Evolutionary conservation across 23 tunicate genomes (phyloP).

Genomic region (Ascidia mentula): DNA sequence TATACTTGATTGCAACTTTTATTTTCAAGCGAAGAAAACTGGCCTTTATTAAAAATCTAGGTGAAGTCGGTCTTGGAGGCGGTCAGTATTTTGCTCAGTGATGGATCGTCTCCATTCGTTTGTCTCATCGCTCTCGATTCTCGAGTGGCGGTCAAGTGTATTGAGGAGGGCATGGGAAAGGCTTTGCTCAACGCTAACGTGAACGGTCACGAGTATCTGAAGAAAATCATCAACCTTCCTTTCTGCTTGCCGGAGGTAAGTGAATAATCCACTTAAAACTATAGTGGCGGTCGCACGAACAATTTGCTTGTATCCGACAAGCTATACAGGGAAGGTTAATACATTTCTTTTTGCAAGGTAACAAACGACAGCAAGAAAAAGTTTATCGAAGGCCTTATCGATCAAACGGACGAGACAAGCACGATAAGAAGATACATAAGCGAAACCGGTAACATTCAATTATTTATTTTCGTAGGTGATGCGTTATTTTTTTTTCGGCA

Average conservation of each 20-base stretch:
- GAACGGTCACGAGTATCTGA: conserved; percentile 83
- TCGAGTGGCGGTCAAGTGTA: conserved; percentile 74
- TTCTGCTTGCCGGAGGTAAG: conserved; percentile 83
- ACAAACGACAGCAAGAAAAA: conserved; percentile 31
- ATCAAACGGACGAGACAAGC: conserved; percentile 45
- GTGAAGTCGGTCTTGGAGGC: conserved; percentile 82
- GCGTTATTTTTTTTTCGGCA: too few relatives aligned
- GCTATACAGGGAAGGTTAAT: too few relatives aligned
- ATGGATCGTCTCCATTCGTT: conserved; percentile 65
- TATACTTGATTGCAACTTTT: background rate
- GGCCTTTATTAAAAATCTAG: conserved; percentile 18
- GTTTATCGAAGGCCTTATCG: conserved; percentile 59
- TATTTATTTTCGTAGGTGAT: too few relatives aligned
- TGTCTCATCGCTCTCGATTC: conserved; percentile 88
- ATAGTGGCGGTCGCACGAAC: too few relatives aligned
- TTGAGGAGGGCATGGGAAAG: conserved; percentile 45
- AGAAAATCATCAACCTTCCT: conserved; percentile 82
- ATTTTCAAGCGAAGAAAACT: background rate
- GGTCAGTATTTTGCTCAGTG: conserved; percentile 80
- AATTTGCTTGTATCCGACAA: too few relatives aligned
- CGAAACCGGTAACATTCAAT: background rate
- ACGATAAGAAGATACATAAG: background rate
- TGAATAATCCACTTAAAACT: too few relatives aligned
- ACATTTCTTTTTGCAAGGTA: too few relatives aligned
- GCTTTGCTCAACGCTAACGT: conserved; percentile 35